Evolutionary conservation across 1,140 invertebrate species (phyloP), one percentile per base, ranked within the genome.

Genomic region (Dendrolimus kikuchii): DNA sequence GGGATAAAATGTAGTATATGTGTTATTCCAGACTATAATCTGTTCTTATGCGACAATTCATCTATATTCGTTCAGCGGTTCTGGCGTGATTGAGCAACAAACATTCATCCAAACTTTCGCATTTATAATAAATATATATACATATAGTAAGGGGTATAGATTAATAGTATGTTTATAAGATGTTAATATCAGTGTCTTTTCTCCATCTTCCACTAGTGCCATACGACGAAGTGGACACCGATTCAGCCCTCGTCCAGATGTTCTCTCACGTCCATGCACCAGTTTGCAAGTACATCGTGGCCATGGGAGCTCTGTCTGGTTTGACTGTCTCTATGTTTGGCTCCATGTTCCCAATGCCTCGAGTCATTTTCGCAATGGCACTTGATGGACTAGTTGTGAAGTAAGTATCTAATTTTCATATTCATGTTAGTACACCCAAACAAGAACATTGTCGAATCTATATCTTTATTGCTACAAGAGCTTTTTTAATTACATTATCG

Each of bases 291-390:
- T 95, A 93, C 64, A 91, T 98, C 55, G 95, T 98, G 1, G 96
- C 95, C 0, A 86, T 97, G 5, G 97, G 96, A 1, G 96, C 96
- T 0, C 86, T 98, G 6, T 95, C 96, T 10, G 96, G 95, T 36
- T 90, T 98, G 7, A 94, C 94, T 1, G 96, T 98, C 4, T 96
- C 95, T 58, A 96, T 99, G 93, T 95, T 99, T 61, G 97, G 96
- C 7, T 96, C 95, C n/a, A 97, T 98, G 94, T 99, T 98, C 82
- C 96, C 96, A 4, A 94, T 99, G 92, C 97, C 97, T 4, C 90
- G 97, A 59, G 94, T 98, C 57, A 92, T 98, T 36, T 98, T 98
- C 79, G 95, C 96, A 38, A 98, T 98, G 96, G 95, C 96, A 23
- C 92, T 93, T 70, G 97, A 98, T 77, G 95, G 96, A 38, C 90